phyloP scores from a whole-genome alignment of 2,797 vertebrate species.

The Oryzias sinensis region DNA sequence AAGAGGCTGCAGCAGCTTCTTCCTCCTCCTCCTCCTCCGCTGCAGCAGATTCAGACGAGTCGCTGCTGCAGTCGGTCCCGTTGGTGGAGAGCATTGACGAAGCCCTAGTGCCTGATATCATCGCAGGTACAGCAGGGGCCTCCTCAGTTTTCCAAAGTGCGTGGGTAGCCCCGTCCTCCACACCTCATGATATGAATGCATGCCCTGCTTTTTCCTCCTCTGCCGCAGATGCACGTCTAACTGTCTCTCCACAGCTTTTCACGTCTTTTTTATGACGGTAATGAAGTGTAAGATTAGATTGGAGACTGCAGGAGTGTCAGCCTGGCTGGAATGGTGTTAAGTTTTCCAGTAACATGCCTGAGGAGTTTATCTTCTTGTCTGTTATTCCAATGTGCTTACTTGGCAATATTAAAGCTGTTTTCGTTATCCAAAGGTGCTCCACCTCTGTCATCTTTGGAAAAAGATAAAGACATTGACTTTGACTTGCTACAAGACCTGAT shows the following conservation, averaged over 20 bases:
- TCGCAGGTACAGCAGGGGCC: conserved; percentile 83
- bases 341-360: conserved; percentile 50
- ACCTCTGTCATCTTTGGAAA: conserved; percentile 97
- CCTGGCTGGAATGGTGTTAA: conserved; percentile 44
- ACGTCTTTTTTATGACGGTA: too few species aligned
- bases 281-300: too few species aligned
- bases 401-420: conserved; percentile 80
- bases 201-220: too few species aligned
- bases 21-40: conserved; percentile 84
- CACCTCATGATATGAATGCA: too few species aligned
- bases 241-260: conserved; percentile 9
- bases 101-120: conserved; percentile 89
- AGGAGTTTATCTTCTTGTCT: conserved; percentile 48
- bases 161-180: conserved; percentile 56
- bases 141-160: conserved; percentile 77
- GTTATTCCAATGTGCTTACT: conserved; percentile 57
- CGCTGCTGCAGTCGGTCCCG: conserved; percentile 86
- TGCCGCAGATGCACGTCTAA: too few species aligned
- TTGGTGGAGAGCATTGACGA: conserved; percentile 94
- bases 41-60: conserved; percentile 81
- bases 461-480: conserved; percentile 99
- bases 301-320: too few species aligned
- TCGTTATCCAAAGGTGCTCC: conserved; percentile 90
- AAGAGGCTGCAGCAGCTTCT: conserved; percentile 86
- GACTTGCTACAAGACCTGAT: conserved; percentile 98